Evolutionary conservation across 1,140 invertebrate genomes (phyloP).

Genomic region (Drosophila sp.): DNA sequence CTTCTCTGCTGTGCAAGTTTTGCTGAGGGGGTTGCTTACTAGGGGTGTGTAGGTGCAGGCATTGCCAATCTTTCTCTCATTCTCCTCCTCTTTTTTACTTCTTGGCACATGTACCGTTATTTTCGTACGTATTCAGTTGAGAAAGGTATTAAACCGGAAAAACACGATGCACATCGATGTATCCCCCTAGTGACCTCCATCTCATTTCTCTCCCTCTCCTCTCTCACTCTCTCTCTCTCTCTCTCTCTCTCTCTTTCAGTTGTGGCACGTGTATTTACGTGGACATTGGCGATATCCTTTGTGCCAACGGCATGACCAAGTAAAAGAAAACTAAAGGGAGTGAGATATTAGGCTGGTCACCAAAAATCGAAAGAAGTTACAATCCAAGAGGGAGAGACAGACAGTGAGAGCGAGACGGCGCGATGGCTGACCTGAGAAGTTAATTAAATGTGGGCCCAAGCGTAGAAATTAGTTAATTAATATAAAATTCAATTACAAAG

Average conservation of each 20-base stretch:
- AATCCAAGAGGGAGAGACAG: background rate
- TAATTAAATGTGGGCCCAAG: slow-evolving; percentile 73
- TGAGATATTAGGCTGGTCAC: slow-evolving; percentile 30
- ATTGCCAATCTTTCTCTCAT: slow-evolving; percentile 18
- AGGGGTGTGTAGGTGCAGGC: background rate
- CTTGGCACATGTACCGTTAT: slow-evolving; percentile 68
- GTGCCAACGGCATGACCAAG: slow-evolving; percentile 24
- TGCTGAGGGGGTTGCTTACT: background rate
- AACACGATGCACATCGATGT: slow-evolving; percentile 81
- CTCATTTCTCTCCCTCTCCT: background rate
- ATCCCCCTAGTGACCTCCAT: slow-evolving; percentile 30
- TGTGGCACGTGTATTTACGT: slow-evolving; percentile 73
- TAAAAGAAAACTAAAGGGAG: background rate
- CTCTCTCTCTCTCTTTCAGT: slow-evolving; percentile 12
- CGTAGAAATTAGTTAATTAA: slow-evolving; percentile 77
- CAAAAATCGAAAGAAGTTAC: slow-evolving; percentile 62
- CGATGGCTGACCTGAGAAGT: slow-evolving; percentile 19
- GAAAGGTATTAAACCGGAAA: slow-evolving; percentile 80
- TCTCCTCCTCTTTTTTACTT: slow-evolving; percentile 19
- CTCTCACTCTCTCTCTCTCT: background rate
- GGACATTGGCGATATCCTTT: slow-evolving; percentile 19
- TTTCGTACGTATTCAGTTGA: slow-evolving; percentile 77
- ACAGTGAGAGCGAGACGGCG: slow-evolving; percentile 5
- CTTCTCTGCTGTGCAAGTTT: slow-evolving; percentile 17
- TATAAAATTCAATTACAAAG: slow-evolving; percentile 76